These are phyloP conservation scores for Didymodactylos carnosus DNA, from an alignment of 2,888 invertebrate species.

Conservation along the genomic window DNA sequence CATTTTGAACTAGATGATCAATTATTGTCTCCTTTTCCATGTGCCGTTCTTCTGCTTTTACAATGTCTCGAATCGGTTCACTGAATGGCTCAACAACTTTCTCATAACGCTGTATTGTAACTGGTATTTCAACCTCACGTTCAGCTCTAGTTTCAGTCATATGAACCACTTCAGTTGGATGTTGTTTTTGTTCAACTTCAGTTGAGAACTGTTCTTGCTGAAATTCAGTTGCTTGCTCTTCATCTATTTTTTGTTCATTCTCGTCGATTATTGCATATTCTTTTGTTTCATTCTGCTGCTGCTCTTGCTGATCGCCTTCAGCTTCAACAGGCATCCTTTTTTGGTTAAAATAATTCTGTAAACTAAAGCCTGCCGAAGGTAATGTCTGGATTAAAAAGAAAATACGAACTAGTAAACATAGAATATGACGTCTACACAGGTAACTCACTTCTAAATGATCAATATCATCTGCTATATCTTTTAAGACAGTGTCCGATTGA, in stretches of 20 bases:
- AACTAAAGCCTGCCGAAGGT: neutral
- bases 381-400: neutral
- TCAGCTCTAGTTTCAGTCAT: no score
- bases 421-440: no score
- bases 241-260: neutral
- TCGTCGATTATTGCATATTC: neutral
- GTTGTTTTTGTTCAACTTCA: neutral
- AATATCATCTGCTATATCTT: neutral
- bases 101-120: neutral
- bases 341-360: neutral
- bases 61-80: no score
- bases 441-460: neutral
- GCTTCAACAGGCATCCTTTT: neutral
- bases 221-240: neutral
- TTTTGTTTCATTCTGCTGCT: neutral
- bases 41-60: no score
- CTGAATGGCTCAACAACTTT: no score
- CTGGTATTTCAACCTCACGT: no score
- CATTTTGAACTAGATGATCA: no score
- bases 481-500: neutral
- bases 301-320: neutral
- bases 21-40: no score
- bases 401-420: no score
- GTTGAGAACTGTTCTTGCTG: no score
- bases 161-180: no score